Evolutionary conservation across 2,888 invertebrate species (phyloP), one percentile per base, ranked within the genome.

Genomic region (Desoria tigrina): DNA sequence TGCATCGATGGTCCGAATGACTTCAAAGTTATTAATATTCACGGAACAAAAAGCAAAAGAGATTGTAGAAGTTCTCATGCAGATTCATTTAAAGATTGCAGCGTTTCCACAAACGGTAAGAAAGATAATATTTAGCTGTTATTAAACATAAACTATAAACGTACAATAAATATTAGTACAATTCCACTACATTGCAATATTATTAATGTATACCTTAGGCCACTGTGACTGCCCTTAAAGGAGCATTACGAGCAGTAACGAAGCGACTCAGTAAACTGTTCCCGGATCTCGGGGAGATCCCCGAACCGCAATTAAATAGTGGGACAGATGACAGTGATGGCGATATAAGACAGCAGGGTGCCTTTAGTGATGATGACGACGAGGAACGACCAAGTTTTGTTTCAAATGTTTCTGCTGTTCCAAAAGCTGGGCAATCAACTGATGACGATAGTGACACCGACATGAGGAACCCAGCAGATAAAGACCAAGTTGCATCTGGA

Each of bases 351-450:
- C 6, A 42, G 6, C 42, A 21, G 16, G 42, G n/a, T 18, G 42
- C 32, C 14, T 57, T 57, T 21, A 28, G 28, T 42, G 57, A 57
- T 37, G 57, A 57, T 11, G 55, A 55, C 4, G 55, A 55, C 4
- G 24, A 51, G 23, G 51, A 51, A 14, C 4, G 45, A 21, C n/a
- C 45, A 45, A 51, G 24, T 45, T 45, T 9, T 6, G 6, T 45
- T 16, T 45, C 45, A 6, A 45, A 45, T 45, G 45, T 18, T 18
- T 45, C 45, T 9, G 21, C 21, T 45, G 45, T 45, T 18, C 45
- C 45, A 45, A 6, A 45, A 21, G 16, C n/a, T 6, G 16, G 6
- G 6, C 6, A 45, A 45, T 16, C 45, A 45, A 6, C 6, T 45
- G 45, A 45, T 9, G 21, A 16, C 4, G 45, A 45, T 9, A 21